phyloP scores from a whole-genome alignment of 2,888 invertebrate genomes.

The Synanthedon vespiformis region DNA sequence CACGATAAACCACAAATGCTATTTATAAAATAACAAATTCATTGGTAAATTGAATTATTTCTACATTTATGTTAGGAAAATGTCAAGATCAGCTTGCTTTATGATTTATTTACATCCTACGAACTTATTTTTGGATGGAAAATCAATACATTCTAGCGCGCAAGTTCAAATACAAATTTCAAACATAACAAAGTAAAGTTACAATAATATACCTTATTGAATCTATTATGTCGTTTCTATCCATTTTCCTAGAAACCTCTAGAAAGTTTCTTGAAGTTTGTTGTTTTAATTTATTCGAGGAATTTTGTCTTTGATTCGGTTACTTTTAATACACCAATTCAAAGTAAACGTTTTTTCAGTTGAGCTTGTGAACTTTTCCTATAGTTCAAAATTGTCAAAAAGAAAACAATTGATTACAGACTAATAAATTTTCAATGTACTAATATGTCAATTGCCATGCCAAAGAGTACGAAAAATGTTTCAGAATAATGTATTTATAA shows the following conservation, averaged over 20 bases:
- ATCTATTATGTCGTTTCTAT: neutral
- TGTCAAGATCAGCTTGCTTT: constrained; percentile 28
- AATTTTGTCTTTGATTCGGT: too few species aligned
- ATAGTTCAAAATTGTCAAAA: too few species aligned
- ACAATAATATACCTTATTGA: neutral
- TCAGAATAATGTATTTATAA: too few species aligned
- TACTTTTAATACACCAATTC: too few species aligned
- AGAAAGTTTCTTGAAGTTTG: too few species aligned
- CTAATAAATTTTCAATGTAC: too few species aligned
- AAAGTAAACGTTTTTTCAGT: too few species aligned
- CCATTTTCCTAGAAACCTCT: neutral
- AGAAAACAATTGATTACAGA: too few species aligned
- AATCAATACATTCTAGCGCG: constrained; percentile 67
- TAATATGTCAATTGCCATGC: too few species aligned
- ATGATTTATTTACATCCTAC: constrained; percentile 68
- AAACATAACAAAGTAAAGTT: neutral
- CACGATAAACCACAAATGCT: neutral
- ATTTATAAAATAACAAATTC: neutral
- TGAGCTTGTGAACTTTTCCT: too few species aligned
- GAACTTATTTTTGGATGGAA: constrained; percentile 60
- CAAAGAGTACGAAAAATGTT: too few species aligned
- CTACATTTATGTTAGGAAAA: neutral
- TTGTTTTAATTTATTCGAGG: too few species aligned
- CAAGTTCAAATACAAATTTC: constrained; percentile 43
- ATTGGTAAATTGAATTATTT: neutral